phyloP scores from a whole-genome alignment of 2,113 vertebrate species.

The Ptilorrhoa leucosticta region DNA sequence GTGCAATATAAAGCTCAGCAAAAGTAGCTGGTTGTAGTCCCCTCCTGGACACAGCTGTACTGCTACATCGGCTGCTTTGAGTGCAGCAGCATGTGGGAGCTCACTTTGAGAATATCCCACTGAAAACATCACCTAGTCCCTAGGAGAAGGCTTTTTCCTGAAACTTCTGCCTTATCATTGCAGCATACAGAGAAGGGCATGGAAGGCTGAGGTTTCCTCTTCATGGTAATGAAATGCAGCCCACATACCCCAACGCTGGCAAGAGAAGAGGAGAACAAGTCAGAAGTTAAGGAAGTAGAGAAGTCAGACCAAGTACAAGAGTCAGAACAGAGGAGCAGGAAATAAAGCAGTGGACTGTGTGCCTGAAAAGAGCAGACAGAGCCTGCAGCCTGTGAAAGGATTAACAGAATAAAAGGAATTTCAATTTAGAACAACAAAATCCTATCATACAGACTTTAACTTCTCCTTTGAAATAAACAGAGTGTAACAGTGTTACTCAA shows the following conservation, averaged over 20 bases:
- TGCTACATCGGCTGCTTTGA: neutral
- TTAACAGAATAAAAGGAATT: conserved; percentile 47
- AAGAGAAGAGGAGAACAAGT: conserved; percentile 53
- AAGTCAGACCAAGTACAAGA: conserved; percentile 56
- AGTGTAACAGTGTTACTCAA: neutral
- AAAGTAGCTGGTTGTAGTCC: neutral
- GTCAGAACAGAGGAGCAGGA: conserved; percentile 55
- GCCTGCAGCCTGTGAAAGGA: conserved; percentile 49
- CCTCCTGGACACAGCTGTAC: neutral
- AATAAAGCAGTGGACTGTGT: conserved; percentile 47
- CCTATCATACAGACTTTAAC: neutral
- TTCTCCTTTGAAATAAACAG: conserved; percentile 13
- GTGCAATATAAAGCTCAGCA: neutral
- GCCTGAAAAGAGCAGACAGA: conserved; percentile 47
- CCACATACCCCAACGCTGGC: conserved; percentile 49
- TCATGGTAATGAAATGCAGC: conserved; percentile 57
- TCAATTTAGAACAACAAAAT: conserved; percentile 26
- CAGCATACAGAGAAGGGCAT: neutral
- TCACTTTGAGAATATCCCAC: neutral
- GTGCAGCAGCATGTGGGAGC: rapidly evolving
- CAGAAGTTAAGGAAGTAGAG: conserved; percentile 62
- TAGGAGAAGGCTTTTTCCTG: neutral
- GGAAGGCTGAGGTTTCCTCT: neutral
- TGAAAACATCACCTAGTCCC: neutral
- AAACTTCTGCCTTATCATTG: neutral